Base-by-base conservation (phyloP, 1,140 invertebrate genomes). In the Philaenus spumarius region DNA sequence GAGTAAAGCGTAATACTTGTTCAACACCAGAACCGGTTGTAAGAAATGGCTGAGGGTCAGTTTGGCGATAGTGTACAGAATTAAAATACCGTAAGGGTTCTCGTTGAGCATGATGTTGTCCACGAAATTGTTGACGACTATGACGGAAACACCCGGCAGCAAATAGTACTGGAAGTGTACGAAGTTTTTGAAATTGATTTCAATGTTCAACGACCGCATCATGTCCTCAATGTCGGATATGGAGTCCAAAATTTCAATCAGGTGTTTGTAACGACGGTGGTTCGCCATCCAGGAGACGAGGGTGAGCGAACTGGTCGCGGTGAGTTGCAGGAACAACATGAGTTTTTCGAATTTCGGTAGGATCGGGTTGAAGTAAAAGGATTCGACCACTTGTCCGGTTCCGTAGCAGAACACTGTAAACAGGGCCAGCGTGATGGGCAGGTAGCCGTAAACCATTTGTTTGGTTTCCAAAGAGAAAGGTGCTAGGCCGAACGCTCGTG, bases 321-420 rank as follows among this genome's bases (percentile, higher is more conserved):
- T 53, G 2, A 53, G 19, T 53, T 53, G 50, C 30, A 53, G 30
- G 2, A 53, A 37, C 14, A 53, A 14, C 50, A 53, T 53, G 7
- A 53, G 15, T 20, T 53, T 53, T 35, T 53, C 50, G 14, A 53
- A 53, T 17, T 37, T 53, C 2, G 50, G 50, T 20, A 53, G 19
- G 2, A 53, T 53, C 30, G 50, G 50, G 34, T 53, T 53, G 34
- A 37, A n/a, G 30, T 53, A 53, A 19, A 53, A 37, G 7, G 50
- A 53, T 7, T 15, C 1, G 30, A 37, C 35, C 7, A 37, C 30
- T 20, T 53, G 2, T 9, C 30, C 20, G 35, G 37, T 39, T 7
- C 50, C 50, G 50, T 39, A 53, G 14, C 17, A 14, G 7, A 20
- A 19, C 30, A 37, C 35, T 7, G 7, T 39, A 20, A 20, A 11